A percentile compares a stretch with the other conserved stretches of the same genome.
Evolutionary conservation across 1,140 invertebrate genomes (phyloP).

Genomic region (Drosophila sproati): DNA sequence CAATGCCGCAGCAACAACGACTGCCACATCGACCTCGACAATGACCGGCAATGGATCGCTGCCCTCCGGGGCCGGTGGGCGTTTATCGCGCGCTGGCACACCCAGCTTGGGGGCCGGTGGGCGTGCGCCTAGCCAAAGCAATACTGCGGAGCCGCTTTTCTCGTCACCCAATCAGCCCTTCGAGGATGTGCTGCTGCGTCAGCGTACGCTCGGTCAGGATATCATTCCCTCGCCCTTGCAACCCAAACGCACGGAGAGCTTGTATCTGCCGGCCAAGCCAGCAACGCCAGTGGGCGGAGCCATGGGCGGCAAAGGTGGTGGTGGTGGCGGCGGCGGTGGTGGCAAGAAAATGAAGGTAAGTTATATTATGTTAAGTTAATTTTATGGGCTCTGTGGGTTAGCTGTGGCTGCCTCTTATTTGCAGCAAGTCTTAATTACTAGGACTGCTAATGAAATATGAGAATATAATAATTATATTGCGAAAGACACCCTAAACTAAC

Average conservation of each 20-base stretch:
- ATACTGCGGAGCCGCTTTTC: slow-evolving; percentile 57
- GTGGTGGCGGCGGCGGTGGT: slow-evolving; percentile 84
- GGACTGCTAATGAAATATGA: too few relatives aligned
- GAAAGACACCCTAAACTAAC: too few relatives aligned
- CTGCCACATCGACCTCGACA: slow-evolving; percentile 50
- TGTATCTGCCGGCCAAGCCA: slow-evolving; percentile 88
- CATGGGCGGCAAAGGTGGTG: slow-evolving; percentile 84
- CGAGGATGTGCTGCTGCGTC: slow-evolving; percentile 91
- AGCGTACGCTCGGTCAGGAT: slow-evolving; percentile 93
- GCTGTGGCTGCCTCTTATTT: too few relatives aligned
- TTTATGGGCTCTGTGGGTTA: background rate
- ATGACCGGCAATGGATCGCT: slow-evolving; percentile 86
- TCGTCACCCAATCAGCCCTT: slow-evolving; percentile 87
- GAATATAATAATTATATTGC: too few relatives aligned
- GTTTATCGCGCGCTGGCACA: slow-evolving; percentile 85
- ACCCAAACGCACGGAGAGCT: slow-evolving; percentile 95
- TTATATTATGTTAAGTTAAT: background rate
- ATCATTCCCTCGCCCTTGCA: slow-evolving; percentile 93
- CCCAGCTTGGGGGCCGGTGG: slow-evolving; percentile 72
- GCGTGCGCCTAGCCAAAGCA: slow-evolving; percentile 64
- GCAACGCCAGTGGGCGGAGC: slow-evolving; percentile 84
- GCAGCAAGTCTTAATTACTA: too few relatives aligned
- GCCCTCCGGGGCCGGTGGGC: slow-evolving; percentile 84
- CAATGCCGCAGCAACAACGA: slow-evolving; percentile 33
- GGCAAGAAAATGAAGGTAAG: slow-evolving; percentile 84